Evolutionary conservation across 2,113 vertebrate species (phyloP), one percentile per base, ranked within the genome.

Genomic region (Raja brachyura): DNA sequence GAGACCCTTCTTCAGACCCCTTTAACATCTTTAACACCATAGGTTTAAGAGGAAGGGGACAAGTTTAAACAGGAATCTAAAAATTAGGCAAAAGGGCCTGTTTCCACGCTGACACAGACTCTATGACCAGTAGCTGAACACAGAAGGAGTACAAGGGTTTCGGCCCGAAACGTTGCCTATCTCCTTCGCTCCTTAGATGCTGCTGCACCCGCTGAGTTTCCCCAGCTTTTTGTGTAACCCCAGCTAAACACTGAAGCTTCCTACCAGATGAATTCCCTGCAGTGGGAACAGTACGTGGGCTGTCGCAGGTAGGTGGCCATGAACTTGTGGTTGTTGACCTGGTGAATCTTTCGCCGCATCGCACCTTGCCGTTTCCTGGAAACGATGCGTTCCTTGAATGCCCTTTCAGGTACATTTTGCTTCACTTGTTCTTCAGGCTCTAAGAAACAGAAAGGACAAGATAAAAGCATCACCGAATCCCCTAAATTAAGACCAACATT

Each of bases 271-370:
- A 99, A 99, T 86, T 99, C 98, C 94, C 95, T 97, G 96, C 99
- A 99, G 96, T 99, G 99, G 0, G 98, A 99, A 94, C 99, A 99
- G 96, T 99, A 99, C 0, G 99, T 99, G 20, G 98, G 98, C 95
- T 99, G 99, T 10, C 97, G 96, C 93, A 99, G 96, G 94, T 97
- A 99, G 0, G 98, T 99, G 56, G 98, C 98, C 99, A 99, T 99
- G 94, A 99, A 99, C 95, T 99, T 99, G 96, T 99, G 99, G 11
- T 98, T 98, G 0, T 99, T 99, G 94, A 99, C 97, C 95, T 99
- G 98, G 94, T 99, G 99, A 94, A 99, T 97, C 75, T 96, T 95
- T 93, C 99, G 96, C 1, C 97, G 96, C 96, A 99, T 97, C 0
- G 99, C 99, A 25, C 98, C 96, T 68, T 99, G 97, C 2, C 98